Percentiles rank a stretch among this genome's conserved stretches.
Evolutionary conservation across 2,797 vertebrate genomes (phyloP).

Genomic region (Syndactyla subalaris): DNA sequence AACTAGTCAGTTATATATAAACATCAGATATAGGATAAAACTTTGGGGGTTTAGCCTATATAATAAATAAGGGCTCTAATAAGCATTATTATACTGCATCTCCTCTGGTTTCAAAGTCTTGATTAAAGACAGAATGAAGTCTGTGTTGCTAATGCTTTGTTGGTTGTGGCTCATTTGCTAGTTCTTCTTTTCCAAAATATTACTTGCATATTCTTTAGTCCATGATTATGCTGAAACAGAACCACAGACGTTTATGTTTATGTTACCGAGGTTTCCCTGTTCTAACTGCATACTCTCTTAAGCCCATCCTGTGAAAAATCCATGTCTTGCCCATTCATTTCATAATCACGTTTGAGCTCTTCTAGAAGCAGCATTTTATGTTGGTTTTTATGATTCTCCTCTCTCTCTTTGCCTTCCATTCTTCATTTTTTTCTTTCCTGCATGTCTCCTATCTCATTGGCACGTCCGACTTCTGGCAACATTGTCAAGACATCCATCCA

Average conservation of each 20-base stretch:
- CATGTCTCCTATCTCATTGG: neutral
- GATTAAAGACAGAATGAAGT: constrained; percentile 20
- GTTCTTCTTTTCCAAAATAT: constrained; percentile 41
- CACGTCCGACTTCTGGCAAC: neutral
- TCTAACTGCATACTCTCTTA: neutral
- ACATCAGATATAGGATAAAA: neutral
- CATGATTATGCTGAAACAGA: constrained; percentile 46
- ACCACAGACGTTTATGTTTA: constrained; percentile 46
- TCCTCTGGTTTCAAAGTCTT: neutral
- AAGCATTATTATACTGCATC: neutral
- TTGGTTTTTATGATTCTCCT: neutral
- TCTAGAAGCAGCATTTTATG: neutral
- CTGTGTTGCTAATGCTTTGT: constrained; percentile 16
- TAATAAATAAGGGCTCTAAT: neutral
- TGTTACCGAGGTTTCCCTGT: constrained; percentile 40
- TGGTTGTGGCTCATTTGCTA: constrained; percentile 26
- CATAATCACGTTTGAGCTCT: neutral
- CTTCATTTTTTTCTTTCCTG: neutral
- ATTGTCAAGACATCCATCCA: neutral
- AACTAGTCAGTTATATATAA: neutral
- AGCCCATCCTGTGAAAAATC: neutral
- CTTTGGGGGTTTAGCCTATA: neutral
- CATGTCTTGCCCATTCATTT: neutral
- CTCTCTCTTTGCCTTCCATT: neutral
- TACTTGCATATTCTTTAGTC: constrained; percentile 31